A percentile compares a stretch with the other conserved stretches of the same genome.
These are phyloP conservation scores for Cricetomys ansorgei DNA, from an alignment of 2,113 vertebrate species.

Conservation along the genomic window DNA sequence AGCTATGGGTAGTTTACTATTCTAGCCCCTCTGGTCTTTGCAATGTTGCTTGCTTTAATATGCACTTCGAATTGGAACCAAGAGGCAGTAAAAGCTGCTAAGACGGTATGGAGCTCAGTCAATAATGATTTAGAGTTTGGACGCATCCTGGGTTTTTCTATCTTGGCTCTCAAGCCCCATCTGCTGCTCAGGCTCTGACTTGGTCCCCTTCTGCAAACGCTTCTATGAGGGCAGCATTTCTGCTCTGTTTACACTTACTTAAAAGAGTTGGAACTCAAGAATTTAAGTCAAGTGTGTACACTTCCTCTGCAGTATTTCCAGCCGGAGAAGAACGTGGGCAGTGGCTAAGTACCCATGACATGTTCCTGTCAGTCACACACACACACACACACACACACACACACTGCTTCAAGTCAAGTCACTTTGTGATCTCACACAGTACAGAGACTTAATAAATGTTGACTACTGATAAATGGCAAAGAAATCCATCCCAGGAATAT, in stretches of 20 bases:
- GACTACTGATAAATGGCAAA: slow-evolving; percentile 21
- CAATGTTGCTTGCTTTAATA: slow-evolving; percentile 76
- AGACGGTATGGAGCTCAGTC: slow-evolving; percentile 83
- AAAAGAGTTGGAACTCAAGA: slow-evolving; percentile 77
- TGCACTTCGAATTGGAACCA: slow-evolving; percentile 77
- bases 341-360: slow-evolving; percentile 68
- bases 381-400: no score
- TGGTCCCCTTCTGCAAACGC: slow-evolving; percentile 78
- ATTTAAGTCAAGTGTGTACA: slow-evolving; percentile 79
- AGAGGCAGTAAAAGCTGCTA: slow-evolving; percentile 83
- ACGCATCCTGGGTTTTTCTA: slow-evolving; percentile 71
- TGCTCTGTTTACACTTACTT: slow-evolving; percentile 69
- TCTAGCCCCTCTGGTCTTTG: slow-evolving; percentile 76
- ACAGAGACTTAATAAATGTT: slow-evolving; percentile 62
- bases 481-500: slow-evolving; percentile 9
- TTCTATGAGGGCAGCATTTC: slow-evolving; percentile 67
- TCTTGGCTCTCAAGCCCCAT: slow-evolving; percentile 87
- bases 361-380: slow-evolving; percentile 7
- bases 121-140: slow-evolving; percentile 85
- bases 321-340: slow-evolving; percentile 65
- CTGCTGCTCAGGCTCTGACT: slow-evolving; percentile 85
- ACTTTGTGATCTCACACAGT: neutral
- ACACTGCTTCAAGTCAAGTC: neutral
- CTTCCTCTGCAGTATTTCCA: slow-evolving; percentile 65
- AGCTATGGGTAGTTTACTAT: slow-evolving; percentile 66